Conservation (phyloP, 2,888 invertebrate genomes). For the Parascotia fuliginaria region DNA sequence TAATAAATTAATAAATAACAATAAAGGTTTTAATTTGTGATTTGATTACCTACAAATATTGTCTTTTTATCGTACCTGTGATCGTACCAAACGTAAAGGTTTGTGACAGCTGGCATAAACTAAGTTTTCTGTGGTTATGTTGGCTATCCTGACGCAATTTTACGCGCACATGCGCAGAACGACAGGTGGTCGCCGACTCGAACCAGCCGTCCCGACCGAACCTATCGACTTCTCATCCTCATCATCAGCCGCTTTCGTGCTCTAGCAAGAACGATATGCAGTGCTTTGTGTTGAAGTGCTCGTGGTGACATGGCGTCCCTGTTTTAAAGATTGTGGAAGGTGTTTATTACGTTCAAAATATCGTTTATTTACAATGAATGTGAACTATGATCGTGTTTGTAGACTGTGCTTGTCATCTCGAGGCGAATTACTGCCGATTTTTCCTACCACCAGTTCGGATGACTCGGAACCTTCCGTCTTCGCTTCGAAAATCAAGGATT, state of each 20-base stretch:
- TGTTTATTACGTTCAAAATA: slow-evolving; percentile 63
- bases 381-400: slow-evolving; percentile 86
- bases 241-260: slow-evolving; percentile 86
- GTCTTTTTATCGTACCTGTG: too few relatives aligned
- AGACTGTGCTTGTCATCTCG: slow-evolving; percentile 87
- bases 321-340: slow-evolving; percentile 71
- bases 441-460: slow-evolving; percentile 85
- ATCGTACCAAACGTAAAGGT: slow-evolving; percentile 43
- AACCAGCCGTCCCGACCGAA: slow-evolving; percentile 81
- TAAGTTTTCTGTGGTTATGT: slow-evolving; percentile 63
- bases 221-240: slow-evolving; percentile 86
- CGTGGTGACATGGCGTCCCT: slow-evolving; percentile 85
- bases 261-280: slow-evolving; percentile 83
- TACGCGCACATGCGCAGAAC: slow-evolving; percentile 86
- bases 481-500: slow-evolving; percentile 87
- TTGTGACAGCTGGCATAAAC: slow-evolving; percentile 55
- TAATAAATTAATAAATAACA: too few relatives aligned
- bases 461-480: slow-evolving; percentile 84
- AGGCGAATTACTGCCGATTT: slow-evolving; percentile 87
- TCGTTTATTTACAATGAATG: slow-evolving; percentile 84
- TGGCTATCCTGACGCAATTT: slow-evolving; percentile 72
- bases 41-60: too few relatives aligned
- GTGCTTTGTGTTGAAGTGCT: slow-evolving; percentile 85
- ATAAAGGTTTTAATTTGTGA: too few relatives aligned
- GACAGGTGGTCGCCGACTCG: slow-evolving; percentile 86